Evolutionary conservation across 1,140 invertebrate species (phyloP), one percentile per base, ranked within the genome.

Genomic region (Drosophila kohkoa): DNA sequence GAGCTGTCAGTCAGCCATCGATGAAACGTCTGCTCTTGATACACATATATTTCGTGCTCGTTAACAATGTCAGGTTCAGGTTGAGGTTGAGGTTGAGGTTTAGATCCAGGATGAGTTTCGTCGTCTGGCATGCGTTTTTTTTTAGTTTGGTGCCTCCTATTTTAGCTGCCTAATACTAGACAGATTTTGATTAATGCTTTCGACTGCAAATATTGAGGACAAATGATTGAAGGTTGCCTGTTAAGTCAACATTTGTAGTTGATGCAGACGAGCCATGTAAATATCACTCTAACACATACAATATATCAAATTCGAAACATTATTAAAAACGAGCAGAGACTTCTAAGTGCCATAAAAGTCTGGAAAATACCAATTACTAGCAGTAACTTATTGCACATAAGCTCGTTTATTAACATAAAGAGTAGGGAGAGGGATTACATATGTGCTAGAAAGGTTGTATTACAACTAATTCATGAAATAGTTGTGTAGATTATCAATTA

Each of bases 141-240:
- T 6, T 45, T 25, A 25, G 20, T 38, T 66, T 43, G 55, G 8
- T n/a, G 65, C n/a, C 20, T 10, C 5, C 46, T 20, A 48, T 7
- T 13, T 64, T 67, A 67, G 49, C 63, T 38, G 54, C 60, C 67
- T 75, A 64, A 79, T 77, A 38, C 35, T 38, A 67, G 79, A 74
- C 79, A 74, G 75, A 88, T 71, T 87, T 74, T 86, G 82, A 86
- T 86, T 79, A 86, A 86, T 88, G 82, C 52, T 48, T 57, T 73
- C n/a, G 38, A 45, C 41, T 54, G 68, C 68, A 72, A 52, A 46
- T 41, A 51, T 38, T 64, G 71, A 57, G 48, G 46, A 77, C 60
- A 77, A 82, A 82, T 76, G 60, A 79, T 82, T 82, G 75, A 69
- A 68, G 75, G 16, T 75, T 67, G 79, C 68, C 69, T 75, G 59